Percentiles rank a stretch among this genome's conserved stretches.
Conservation (phyloP, 2,888 invertebrate genomes). For the Eupeodes latifasciatus region DNA sequence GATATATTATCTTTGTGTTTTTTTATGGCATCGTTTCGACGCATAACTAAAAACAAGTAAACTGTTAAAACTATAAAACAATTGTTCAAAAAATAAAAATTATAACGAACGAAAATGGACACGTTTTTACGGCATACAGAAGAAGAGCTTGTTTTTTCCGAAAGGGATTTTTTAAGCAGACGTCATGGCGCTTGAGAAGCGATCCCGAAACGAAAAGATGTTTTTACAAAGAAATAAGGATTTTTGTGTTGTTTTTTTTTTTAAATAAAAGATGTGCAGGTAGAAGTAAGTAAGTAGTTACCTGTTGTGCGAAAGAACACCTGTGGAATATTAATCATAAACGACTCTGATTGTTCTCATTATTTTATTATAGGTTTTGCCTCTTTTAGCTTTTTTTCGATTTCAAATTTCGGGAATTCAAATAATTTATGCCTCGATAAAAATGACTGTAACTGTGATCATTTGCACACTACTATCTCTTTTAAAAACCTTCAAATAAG, state of each 20-base stretch:
- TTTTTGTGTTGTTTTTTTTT: neutral
- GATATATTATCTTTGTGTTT: conserved; percentile 10
- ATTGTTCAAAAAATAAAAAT: conserved; percentile 44
- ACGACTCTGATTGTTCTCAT: conserved; percentile 49
- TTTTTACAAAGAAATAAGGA: conserved; percentile 18
- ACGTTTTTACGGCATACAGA: neutral
- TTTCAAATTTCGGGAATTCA: neutral
- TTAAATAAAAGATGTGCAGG: neutral
- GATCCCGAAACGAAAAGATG: conserved; percentile 34
- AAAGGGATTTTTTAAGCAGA: conserved; percentile 52
- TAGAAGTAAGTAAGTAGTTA: neutral
- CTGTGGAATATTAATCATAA: conserved; percentile 52
- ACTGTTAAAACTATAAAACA: conserved; percentile 70
- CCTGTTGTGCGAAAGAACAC: conserved; percentile 63
- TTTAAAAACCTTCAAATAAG: no score
- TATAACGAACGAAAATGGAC: conserved; percentile 1
- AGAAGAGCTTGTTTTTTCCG: neutral
- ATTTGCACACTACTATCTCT: no score
- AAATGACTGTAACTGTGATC: no score
- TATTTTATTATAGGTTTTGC: conserved; percentile 66
- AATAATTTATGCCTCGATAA: neutral
- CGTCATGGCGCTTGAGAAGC: conserved; percentile 73
- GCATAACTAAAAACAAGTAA: conserved; percentile 46
- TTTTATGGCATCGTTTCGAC: conserved; percentile 51
- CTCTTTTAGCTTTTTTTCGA: conserved; percentile 1